Conservation (phyloP, 2,797 vertebrate genomes). For the Neostethus bicornis region DNA sequence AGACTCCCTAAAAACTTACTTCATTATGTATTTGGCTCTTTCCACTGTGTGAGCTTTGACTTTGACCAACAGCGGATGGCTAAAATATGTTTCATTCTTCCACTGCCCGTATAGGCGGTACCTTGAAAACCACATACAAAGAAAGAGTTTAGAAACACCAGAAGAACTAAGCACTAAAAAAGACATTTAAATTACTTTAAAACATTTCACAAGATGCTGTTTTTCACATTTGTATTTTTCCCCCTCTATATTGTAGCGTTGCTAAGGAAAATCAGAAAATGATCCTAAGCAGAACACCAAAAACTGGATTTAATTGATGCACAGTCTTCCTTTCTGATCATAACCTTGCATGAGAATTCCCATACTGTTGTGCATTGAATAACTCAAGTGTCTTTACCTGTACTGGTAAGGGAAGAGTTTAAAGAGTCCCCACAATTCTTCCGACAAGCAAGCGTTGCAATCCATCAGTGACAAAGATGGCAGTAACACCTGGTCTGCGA, state of each 20-base stretch:
- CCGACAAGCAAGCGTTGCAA: constrained; percentile 98
- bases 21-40: constrained; percentile 98
- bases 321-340: constrained; percentile 11
- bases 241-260: neutral
- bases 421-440: constrained; percentile 98
- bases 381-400: constrained; percentile 88
- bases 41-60: constrained; percentile 99
- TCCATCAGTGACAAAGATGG: constrained; percentile 97
- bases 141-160: constrained; percentile 1
- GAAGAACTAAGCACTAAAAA: neutral
- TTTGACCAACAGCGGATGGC: constrained; percentile 94
- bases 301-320: neutral
- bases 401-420: constrained; percentile 98
- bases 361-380: no score
- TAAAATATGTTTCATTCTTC: constrained; percentile 97
- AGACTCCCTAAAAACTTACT: constrained; percentile 83
- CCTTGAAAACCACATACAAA: constrained; percentile 65
- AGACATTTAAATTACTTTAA: neutral
- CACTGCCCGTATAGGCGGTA: constrained; percentile 97
- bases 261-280: constrained; percentile 4
- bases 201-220: neutral
- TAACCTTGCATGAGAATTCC: constrained; percentile 9
- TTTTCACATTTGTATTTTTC: no score
- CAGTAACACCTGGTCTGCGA: constrained; percentile 95
- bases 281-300: neutral